A percentile compares a stretch with the other conserved stretches of the same genome.
phyloP scores from a whole-genome alignment of 2,888 invertebrate genomes.

The Dendrolimus houi region DNA sequence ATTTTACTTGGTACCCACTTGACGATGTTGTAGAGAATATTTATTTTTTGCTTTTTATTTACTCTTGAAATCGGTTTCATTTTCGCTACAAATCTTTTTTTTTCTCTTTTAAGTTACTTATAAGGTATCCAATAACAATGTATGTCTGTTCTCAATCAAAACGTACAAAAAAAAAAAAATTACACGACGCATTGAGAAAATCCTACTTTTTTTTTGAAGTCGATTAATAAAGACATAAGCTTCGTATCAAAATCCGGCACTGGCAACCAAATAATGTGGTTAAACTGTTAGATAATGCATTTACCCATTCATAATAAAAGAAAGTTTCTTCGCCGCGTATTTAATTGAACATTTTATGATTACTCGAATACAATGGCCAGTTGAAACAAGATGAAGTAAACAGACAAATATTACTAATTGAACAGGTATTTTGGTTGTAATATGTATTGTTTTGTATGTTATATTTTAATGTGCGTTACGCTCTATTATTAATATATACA shows the following conservation, averaged over 20 bases:
- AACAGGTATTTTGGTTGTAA: background rate
- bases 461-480: background rate
- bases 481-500: background rate
- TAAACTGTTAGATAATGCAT: slow-evolving; percentile 30
- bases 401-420: background rate
- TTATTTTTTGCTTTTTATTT: too few relatives aligned
- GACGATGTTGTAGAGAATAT: too few relatives aligned
- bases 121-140: too few relatives aligned
- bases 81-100: too few relatives aligned
- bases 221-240: slow-evolving; percentile 10
- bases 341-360: slow-evolving; percentile 2
- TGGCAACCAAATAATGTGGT: slow-evolving; percentile 23
- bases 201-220: background rate
- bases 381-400: background rate
- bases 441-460: background rate
- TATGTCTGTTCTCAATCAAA: too few relatives aligned
- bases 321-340: slow-evolving; percentile 21
- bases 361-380: background rate
- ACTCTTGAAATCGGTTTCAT: too few relatives aligned
- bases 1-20: too few relatives aligned
- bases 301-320: slow-evolving; percentile 29
- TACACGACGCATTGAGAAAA: background rate
- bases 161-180: too few relatives aligned
- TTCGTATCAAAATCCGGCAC: slow-evolving; percentile 17
- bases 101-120: too few relatives aligned